Base-by-base conservation (phyloP, 2,888 invertebrate species). In the Dusona sp. region DNA sequence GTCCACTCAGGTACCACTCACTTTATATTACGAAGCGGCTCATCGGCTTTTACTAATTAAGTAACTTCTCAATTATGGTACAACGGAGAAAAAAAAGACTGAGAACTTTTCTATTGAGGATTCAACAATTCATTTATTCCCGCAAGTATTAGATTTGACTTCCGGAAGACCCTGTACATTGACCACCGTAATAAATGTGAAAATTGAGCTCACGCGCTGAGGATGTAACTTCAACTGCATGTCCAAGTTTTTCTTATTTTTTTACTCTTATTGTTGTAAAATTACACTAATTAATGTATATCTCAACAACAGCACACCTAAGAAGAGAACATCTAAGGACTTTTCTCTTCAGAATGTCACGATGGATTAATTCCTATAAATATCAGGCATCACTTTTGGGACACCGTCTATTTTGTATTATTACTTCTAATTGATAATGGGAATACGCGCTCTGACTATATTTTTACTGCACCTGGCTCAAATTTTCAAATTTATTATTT, bases 401-500 rank as follows among this genome's bases (percentile, higher is more conserved):
- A 57, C 54, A n/a, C n/a, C 11, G 22, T 22, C 22, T 54, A 9
- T 57, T 13, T 25, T 13, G 25, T 13, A 4, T 13, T 13, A 65
- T 68, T 38, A 3, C 11, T 38, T 48, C 8, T 29, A 3, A 48
- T 25, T 16, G 29, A 16, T 25, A 48, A 36, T 8, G 33, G 9
- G 68, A 4, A 16, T 22, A 6, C 68, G 65, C 1, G 8, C n/a
- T 57, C 8, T 19, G 38, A 33, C 16, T 57, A 22, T 42, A 36
- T 57, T 42, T 16, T 8, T 19, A 74, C 19, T 25, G 38, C 7
- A 29, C 19, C 3, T 57, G 29, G 11, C 75, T n/a, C 16, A 19
- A 75, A 45, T 13, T 64, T 45, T 1, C 13, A 11, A 75, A 16
- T 48, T 67, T 65, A 11, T 77, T 65, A 33, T n/a, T n/a, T n/a